These are phyloP conservation scores for Polydrusus cervinus DNA, from an alignment of 2,888 invertebrate species.

Conservation along the genomic window DNA sequence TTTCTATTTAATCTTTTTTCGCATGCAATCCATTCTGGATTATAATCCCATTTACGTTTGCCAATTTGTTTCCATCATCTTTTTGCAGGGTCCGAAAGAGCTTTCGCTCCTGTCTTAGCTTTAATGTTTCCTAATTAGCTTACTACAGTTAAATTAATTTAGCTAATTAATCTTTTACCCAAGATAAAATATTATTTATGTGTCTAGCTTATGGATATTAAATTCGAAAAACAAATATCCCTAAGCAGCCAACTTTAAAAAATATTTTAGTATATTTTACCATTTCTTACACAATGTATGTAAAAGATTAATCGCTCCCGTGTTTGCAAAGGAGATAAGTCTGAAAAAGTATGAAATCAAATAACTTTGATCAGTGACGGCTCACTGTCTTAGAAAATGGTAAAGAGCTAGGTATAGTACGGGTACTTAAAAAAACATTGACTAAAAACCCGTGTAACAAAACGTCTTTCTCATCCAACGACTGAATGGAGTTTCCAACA, in stretches of 20 bases:
- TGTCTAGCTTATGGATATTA: background rate
- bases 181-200: slow-evolving; percentile 3
- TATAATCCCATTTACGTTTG: background rate
- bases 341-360: too few relatives aligned
- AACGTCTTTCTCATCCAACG: too few relatives aligned
- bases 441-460: too few relatives aligned
- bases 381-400: too few relatives aligned
- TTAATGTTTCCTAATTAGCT: slow-evolving; percentile 40
- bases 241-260: background rate
- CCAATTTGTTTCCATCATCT: slow-evolving; percentile 19
- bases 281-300: too few relatives aligned
- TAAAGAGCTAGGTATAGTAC: too few relatives aligned
- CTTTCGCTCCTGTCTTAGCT: slow-evolving; percentile 27
- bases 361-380: too few relatives aligned
- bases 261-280: background rate
- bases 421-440: too few relatives aligned
- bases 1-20: slow-evolving; percentile 5
- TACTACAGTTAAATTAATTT: slow-evolving; percentile 34
- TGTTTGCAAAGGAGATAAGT: too few relatives aligned
- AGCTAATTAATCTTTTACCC: slow-evolving; percentile 30
- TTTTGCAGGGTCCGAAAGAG: slow-evolving; percentile 22
- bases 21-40: slow-evolving; percentile 10
- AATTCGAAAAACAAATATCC: background rate
- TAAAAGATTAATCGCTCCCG: too few relatives aligned
- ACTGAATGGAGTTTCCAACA: too few relatives aligned